Conservation (phyloP, 2,113 vertebrate species). For the Centropristis striata region DNA sequence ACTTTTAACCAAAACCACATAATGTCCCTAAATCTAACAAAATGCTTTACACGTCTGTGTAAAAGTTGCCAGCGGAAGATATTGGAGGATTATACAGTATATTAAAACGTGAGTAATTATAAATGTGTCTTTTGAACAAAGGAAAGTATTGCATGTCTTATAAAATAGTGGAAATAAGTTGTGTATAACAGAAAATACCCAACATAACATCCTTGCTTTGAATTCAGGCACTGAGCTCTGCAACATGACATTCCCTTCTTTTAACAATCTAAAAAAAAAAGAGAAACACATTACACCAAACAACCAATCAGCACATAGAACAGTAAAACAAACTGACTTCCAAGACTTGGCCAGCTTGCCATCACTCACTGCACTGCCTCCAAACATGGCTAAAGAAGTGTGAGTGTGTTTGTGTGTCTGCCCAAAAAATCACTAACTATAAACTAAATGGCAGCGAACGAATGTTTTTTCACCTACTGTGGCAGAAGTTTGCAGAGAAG, state of each 20-base stretch:
- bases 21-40: no score
- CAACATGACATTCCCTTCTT: neutral
- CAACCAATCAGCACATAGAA: neutral
- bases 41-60: no score
- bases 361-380: conserved; percentile 1
- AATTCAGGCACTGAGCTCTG: neutral
- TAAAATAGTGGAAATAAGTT: neutral
- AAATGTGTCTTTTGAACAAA: no score
- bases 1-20: no score
- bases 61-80: no score
- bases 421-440: conserved; percentile 12
- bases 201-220: neutral
- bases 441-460: conserved; percentile 33
- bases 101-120: no score
- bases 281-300: neutral
- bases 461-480: conserved; percentile 27
- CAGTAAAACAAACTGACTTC: conserved; percentile 12
- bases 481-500: conserved; percentile 55
- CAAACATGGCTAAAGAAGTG: conserved; percentile 15
- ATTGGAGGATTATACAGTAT: no score
- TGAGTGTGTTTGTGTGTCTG: conserved; percentile 3
- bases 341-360: conserved; percentile 6
- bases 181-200: neutral
- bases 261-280: neutral
- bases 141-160: neutral